phyloP scores from a whole-genome alignment of 2,113 vertebrate species.

The Pteronura brasiliensis region DNA sequence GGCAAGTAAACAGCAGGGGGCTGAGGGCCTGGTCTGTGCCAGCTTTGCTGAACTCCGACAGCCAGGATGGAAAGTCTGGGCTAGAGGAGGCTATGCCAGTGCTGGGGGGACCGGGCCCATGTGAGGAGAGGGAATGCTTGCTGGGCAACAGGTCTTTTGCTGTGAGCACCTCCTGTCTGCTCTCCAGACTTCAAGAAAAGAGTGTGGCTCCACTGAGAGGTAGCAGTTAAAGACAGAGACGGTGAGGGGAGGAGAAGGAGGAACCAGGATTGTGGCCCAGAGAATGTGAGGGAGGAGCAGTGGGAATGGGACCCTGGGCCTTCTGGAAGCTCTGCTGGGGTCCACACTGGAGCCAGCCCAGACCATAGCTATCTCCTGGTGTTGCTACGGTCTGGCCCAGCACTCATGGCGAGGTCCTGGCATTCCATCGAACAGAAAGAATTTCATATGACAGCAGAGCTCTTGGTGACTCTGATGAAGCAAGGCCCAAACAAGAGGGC shows the following conservation, averaged over 20 bases:
- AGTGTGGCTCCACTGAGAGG: rapidly evolving
- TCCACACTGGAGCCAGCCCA: neutral
- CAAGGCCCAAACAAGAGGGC: neutral
- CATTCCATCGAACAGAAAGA: neutral
- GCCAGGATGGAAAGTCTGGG: neutral
- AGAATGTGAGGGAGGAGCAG: neutral
- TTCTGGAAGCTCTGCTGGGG: neutral
- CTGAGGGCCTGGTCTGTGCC: constrained; percentile 6
- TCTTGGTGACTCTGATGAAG: neutral
- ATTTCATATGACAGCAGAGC: neutral
- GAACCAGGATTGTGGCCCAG: neutral
- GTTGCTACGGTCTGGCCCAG: no score
- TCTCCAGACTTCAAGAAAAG: neutral
- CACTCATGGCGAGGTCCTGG: neutral
- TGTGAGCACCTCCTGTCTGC: neutral
- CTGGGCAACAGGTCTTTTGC: neutral
- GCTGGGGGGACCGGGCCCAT: neutral
- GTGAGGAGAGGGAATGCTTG: rapidly evolving
- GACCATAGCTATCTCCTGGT: neutral
- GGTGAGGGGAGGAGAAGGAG: neutral
- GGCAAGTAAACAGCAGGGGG: constrained; percentile 33
- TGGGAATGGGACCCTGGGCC: rapidly evolving
- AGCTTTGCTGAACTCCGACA: neutral
- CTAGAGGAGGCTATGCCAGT: neutral
- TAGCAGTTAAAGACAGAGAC: neutral